Evolutionary conservation across 2,113 vertebrate species (phyloP), one percentile per base, ranked within the genome.

Genomic region (Budorcas taxicolor): DNA sequence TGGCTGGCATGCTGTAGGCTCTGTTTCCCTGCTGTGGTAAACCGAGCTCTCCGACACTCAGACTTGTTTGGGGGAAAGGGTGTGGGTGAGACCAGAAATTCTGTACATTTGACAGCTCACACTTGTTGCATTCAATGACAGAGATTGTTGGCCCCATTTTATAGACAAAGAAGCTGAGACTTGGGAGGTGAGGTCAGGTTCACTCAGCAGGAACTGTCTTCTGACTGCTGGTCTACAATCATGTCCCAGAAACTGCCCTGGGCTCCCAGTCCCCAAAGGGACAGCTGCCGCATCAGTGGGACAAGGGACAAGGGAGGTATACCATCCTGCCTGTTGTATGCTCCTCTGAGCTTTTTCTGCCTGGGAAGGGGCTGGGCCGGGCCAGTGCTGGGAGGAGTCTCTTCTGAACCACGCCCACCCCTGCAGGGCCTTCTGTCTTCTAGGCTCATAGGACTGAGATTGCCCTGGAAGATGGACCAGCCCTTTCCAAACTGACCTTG

Each of bases 401-500:
- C 9, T 67, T 57, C 36, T 60, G 43, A 36, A 57, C 17, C 19
- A 2, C 16, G 2, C 15, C 6, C 1, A 0, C 12, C 52, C 11
- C 62, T 40, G 10, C 17, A 2, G 47, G 33, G 50, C 40, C 31
- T 85, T 80, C 94, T 50, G 23, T 60, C 27, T 50, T 58, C 40
- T 43, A 74, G 71, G 58, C 52, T 55, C 71, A 50, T 13, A 76
- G 50, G 31, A 36, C 33, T 47, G 50, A 57, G 31, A 4, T 58
- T 29, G 78, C 55, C 9, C 21, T 0, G 16, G 64, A 94, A 93
- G 40, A 74, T 60, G 36, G 36, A 71, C 87, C 21, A 33, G 57
- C 50, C 71, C 43, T 78, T 97, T 92, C 88, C 45, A 64, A 60
- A 84, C 55, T 83, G 87, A 76, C 58, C 76, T 81, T 87, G 60